Evolutionary conservation across 2,113 vertebrate genomes (phyloP).

Genomic region (Percopsis transmontana): DNA sequence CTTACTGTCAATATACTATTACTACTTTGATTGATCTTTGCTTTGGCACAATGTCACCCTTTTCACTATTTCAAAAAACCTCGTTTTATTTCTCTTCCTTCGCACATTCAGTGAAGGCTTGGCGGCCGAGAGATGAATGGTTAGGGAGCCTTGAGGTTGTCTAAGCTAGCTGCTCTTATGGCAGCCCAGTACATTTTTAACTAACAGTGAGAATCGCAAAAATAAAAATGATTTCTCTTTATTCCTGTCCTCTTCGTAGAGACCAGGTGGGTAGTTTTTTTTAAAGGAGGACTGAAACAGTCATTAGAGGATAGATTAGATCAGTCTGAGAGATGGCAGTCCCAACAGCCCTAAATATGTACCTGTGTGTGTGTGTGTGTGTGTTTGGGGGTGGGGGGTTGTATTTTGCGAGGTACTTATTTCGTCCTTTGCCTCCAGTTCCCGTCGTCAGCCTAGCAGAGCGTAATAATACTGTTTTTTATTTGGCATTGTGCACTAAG

Average conservation of each 20-base stretch:
- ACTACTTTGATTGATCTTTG: constrained; percentile 46
- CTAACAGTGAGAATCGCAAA: too few relatives aligned
- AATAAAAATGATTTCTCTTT: too few relatives aligned
- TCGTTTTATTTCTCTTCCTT: constrained; percentile 7
- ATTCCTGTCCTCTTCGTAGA: background rate
- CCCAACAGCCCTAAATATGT: constrained; percentile 20
- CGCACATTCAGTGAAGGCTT: constrained; percentile 21
- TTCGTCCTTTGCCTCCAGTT: background rate
- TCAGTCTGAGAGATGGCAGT: constrained; percentile 1
- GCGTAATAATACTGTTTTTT: constrained; percentile 23
- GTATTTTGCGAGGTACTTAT: background rate
- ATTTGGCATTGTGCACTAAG: background rate
- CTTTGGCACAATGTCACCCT: constrained; percentile 3
- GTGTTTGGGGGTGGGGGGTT: constrained; percentile 7
- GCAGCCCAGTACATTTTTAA: too few relatives aligned
- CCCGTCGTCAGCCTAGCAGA: background rate
- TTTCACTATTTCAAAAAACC: constrained; percentile 24
- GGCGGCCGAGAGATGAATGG: constrained; percentile 20
- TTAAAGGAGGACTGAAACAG: background rate
- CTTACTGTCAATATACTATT: constrained; percentile 13
- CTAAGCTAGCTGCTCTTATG: background rate
- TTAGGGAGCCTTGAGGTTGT: constrained; percentile 31
- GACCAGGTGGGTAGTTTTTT: background rate
- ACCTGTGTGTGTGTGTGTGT: background rate
- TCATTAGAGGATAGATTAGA: constrained; percentile 26